A percentile compares a stretch with the other conserved stretches of the same genome.
Conservation (phyloP, 2,797 vertebrate genomes). For the Lepus oiostolus region DNA sequence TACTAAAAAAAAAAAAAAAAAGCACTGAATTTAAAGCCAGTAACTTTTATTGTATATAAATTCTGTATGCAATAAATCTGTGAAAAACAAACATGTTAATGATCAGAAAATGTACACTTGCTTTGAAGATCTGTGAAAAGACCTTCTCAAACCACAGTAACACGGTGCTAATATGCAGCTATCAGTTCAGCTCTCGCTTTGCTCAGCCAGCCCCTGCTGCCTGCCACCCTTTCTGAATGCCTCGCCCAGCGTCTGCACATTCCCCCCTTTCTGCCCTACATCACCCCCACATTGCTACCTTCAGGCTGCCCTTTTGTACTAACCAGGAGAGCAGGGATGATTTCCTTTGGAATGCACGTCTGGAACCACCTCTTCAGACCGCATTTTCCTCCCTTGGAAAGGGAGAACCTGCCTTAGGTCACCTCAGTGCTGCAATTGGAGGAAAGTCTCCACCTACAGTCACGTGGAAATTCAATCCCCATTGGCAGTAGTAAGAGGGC, state of each 20-base stretch:
- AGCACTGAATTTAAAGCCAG: not conserved
- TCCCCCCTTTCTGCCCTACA: not conserved
- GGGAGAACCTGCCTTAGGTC: constrained; percentile 41
- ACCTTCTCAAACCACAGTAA: not conserved
- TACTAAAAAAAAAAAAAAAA: not conserved
- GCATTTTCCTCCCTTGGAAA: constrained; percentile 42
- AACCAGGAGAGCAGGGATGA: not conserved
- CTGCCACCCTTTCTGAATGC: not conserved
- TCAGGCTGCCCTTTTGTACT: constrained; percentile 30
- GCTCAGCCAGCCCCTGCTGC: not conserved
- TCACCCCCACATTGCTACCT: constrained; percentile 59
- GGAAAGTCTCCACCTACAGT: not conserved
- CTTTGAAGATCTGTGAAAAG: constrained; percentile 42
- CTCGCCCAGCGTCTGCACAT: not conserved
- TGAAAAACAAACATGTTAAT: too few species aligned
- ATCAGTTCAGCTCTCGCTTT: not conserved
- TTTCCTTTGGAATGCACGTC: constrained; percentile 47
- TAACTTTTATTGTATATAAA: too few species aligned
- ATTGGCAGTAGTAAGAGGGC: not conserved
- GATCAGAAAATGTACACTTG: not conserved
- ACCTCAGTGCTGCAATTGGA: not conserved
- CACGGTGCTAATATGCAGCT: not conserved
- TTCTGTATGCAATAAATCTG: too few species aligned
- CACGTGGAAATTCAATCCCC: not conserved
- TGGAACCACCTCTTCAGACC: constrained; percentile 45